Percentiles rank a stretch among this genome's conserved stretches.
These are phyloP conservation scores for Onychomys torridus DNA, from an alignment of 2,797 vertebrate species.

Conservation along the genomic window DNA sequence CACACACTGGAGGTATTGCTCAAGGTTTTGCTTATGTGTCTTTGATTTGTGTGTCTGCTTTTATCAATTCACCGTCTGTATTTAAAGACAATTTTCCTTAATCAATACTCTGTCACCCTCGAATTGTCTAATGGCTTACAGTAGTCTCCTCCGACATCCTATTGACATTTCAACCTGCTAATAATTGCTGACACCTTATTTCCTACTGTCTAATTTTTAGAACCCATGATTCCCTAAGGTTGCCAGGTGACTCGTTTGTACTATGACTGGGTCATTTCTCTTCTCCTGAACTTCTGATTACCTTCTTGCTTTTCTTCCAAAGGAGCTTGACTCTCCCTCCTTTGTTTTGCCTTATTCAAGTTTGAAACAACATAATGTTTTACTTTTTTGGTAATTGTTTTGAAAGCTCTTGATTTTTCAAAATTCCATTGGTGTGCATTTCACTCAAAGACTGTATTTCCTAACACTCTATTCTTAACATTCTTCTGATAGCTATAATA, in stretches of 20 bases:
- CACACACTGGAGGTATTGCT: background rate
- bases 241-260: background rate
- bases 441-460: background rate
- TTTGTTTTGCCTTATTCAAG: background rate
- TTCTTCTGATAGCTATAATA: background rate
- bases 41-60: background rate
- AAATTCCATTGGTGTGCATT: background rate
- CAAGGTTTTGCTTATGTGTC: slow-evolving; percentile 21
- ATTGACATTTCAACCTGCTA: background rate
- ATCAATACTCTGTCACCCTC: background rate
- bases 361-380: background rate
- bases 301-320: background rate
- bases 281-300: background rate
- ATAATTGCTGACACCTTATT: background rate
- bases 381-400: background rate
- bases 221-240: background rate
- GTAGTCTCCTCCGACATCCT: background rate
- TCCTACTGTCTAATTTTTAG: background rate
- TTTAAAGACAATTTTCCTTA: slow-evolving; percentile 4
- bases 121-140: background rate
- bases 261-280: background rate
- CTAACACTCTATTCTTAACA: background rate
- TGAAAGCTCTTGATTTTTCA: background rate
- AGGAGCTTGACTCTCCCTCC: background rate
- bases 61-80: background rate